Conservation (phyloP, 2,113 vertebrate genomes). For the Cyanoramphus novaezelandiae region DNA sequence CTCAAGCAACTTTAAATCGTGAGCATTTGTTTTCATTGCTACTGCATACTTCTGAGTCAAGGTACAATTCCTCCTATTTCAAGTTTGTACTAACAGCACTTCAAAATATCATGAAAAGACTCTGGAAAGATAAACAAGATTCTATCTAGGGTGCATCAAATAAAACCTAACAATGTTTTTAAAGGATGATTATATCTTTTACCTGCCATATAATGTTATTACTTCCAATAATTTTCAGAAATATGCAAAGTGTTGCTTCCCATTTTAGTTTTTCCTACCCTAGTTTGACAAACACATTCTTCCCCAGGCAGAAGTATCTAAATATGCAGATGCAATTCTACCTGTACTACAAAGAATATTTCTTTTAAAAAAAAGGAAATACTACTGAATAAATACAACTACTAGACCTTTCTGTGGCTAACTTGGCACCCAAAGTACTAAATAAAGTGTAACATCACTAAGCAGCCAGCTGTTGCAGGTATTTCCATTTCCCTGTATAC, state of each 20-base stretch:
- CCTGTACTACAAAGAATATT: neutral
- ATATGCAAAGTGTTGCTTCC: neutral
- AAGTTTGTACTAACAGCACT: neutral
- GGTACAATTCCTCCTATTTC: neutral
- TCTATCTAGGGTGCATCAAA: neutral
- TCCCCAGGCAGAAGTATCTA: neutral
- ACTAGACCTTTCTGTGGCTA: neutral
- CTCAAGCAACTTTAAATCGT: neutral
- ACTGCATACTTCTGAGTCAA: neutral
- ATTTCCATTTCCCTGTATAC: neutral
- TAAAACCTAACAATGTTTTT: accelerated
- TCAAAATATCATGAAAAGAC: neutral
- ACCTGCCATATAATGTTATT: neutral
- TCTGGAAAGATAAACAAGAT: neutral
- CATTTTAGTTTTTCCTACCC: neutral
- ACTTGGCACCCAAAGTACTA: neutral
- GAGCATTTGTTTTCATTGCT: neutral
- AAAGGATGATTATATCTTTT: neutral
- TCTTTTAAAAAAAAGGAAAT: neutral
- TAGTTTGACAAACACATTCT: neutral
- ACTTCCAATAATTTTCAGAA: neutral
- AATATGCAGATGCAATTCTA: neutral
- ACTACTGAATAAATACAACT: neutral
- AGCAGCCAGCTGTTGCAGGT: neutral
- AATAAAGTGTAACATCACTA: neutral